Evolutionary conservation across 2,797 vertebrate species (phyloP), one percentile per base, ranked within the genome.

Genomic region (Peromyscus eremicus): DNA sequence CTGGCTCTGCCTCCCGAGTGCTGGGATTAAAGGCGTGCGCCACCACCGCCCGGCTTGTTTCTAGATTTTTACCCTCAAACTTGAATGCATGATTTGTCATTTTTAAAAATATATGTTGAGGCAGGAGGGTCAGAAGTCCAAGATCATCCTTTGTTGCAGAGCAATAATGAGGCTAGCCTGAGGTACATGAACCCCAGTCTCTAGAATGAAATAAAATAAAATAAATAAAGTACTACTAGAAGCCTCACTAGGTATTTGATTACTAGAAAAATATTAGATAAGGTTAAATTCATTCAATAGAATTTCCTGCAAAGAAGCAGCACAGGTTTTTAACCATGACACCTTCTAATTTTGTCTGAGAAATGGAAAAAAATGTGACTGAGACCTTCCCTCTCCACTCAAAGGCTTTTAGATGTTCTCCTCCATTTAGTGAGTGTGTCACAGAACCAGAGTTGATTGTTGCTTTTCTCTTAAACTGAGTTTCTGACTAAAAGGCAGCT

Each of bases 401-500:
- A 43, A 95, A 64, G 5, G 25, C 68, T 97, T 97, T 84, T 29
- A 37, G 8, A 49, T 71, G 82, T 80, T 91, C 46, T 27, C 13
- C 11, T 92, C n/a, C 40, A 71, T 85, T 91, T 11, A 5, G 2
- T 60, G 64, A 88, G 2, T 16, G 5, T 83, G 14, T 93, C 52
- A 91, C 62, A 90, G 80, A 76, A 87, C 37, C n/a, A 94, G 40
- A 81, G 29, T 64, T 83, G 17, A 83, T 62, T 19, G 2, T 34
- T 94, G 57, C 86, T 93, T 96, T 93, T 84, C 40, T 25, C 79
- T 96, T 89, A 88, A 96, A 80, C 75, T 76, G 12, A 23, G 14
- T 11, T 91, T 64, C 17, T 95, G 82, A 94, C 34, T 64, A 92
- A 94, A 97, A 86, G 71, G 77, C 92, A 83, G 75, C 16, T 94